Percentiles rank a stretch among this genome's conserved stretches.
Evolutionary conservation across 1,140 invertebrate genomes (phyloP).

Genomic region (Penaeus indicus): DNA sequence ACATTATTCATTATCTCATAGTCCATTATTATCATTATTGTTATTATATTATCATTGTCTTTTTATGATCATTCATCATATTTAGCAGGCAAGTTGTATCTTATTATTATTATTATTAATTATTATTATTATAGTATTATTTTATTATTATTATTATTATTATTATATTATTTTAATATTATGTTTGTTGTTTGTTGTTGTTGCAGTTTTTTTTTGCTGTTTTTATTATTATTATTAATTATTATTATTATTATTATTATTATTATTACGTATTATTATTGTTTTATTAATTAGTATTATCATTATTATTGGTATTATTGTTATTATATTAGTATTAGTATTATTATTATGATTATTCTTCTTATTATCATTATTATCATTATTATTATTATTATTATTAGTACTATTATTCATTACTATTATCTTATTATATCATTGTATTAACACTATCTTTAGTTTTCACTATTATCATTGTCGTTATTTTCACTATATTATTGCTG

Average conservation of each 20-base stretch:
- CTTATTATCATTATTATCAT: constrained; percentile 8
- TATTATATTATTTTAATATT: constrained; percentile 2
- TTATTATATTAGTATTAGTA: too few species aligned
- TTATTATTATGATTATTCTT: not conserved
- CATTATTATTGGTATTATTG: too few species aligned
- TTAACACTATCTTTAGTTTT: not conserved
- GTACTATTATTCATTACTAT: constrained; percentile 8
- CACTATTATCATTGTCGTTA: constrained; percentile 14
- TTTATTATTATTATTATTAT: constrained; percentile 14
- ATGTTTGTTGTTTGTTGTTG: too few species aligned
- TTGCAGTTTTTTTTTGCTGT: not conserved
- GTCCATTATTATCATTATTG: not conserved
- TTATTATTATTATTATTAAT: constrained; percentile 14
- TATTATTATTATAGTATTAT: constrained; percentile 8
- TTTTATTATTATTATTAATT: constrained; percentile 9
- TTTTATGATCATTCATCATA: not conserved
- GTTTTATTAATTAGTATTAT: too few species aligned
- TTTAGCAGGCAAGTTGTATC: not conserved
- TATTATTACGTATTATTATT: constrained; percentile 14
- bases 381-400: constrained; percentile 14
- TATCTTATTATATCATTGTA: too few species aligned
- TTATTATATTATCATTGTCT: constrained; percentile 8
- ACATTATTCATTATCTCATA: not conserved
- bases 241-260: constrained; percentile 14
- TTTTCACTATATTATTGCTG: constrained; percentile 7